These are phyloP conservation scores for Oophaga sylvatica DNA, from an alignment of 2,797 vertebrate species.

Conservation along the genomic window DNA sequence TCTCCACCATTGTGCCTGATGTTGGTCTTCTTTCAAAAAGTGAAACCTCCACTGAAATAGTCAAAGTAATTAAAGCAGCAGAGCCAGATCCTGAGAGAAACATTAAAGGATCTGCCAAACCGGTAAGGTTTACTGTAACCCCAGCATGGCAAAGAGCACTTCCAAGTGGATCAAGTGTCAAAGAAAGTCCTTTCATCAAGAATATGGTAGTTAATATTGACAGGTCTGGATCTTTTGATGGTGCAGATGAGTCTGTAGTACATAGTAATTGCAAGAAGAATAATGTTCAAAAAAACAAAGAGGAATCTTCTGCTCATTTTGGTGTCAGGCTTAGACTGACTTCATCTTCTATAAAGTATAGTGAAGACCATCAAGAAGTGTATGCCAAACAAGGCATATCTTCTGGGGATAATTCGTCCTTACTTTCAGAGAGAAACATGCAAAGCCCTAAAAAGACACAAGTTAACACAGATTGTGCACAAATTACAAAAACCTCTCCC, in stretches of 20 bases:
- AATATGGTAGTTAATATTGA: slow-evolving; percentile 61
- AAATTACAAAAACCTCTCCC: slow-evolving; percentile 51
- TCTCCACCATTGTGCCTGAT: neutral
- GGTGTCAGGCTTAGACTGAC: slow-evolving; percentile 85
- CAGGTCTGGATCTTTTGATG: slow-evolving; percentile 67
- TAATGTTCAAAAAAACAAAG: slow-evolving; percentile 57
- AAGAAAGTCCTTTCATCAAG: slow-evolving; percentile 67
- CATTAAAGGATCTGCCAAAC: slow-evolving; percentile 66
- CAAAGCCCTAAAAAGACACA: slow-evolving; percentile 54
- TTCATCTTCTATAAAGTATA: slow-evolving; percentile 74
- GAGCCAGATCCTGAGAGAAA: slow-evolving; percentile 56
- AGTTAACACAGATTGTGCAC: slow-evolving; percentile 44
- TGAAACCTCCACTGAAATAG: slow-evolving; percentile 49
- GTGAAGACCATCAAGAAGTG: slow-evolving; percentile 66
- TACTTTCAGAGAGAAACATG: slow-evolving; percentile 52
- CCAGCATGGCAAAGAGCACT: slow-evolving; percentile 79
- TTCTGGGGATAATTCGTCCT: neutral
- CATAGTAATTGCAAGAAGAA: slow-evolving; percentile 58
- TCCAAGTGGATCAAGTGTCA: slow-evolving; percentile 65
- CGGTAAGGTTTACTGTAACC: slow-evolving; percentile 73
- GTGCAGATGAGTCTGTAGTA: neutral
- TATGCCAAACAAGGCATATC: slow-evolving; percentile 39
- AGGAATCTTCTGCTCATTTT: slow-evolving; percentile 68
- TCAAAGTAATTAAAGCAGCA: slow-evolving; percentile 47
- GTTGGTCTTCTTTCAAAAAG: slow-evolving; percentile 28